A percentile compares a stretch with the other conserved stretches of the same genome.
Evolutionary conservation across 2,888 invertebrate species (phyloP).

Genomic region (Hipparchia semele): DNA sequence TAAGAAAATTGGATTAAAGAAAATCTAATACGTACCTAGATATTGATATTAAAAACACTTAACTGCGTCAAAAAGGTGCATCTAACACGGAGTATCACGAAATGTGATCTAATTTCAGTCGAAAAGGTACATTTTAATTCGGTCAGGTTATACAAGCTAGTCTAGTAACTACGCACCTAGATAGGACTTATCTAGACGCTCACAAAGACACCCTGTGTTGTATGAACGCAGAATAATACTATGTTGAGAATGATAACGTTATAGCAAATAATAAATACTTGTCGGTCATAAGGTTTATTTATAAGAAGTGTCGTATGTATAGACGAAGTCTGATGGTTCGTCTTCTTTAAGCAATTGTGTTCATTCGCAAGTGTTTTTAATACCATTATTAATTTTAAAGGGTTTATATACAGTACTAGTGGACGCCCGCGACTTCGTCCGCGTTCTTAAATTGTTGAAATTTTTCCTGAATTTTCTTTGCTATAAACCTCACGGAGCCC

Average conservation of each 20-base stretch:
- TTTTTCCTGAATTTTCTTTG: too few species aligned
- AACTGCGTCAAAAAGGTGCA: background rate
- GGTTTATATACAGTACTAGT: too few species aligned
- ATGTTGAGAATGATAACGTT: constrained; percentile 58
- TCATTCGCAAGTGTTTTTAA: too few species aligned
- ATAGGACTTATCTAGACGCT: constrained; percentile 60
- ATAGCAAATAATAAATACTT: constrained; percentile 59
- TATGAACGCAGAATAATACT: constrained; percentile 49
- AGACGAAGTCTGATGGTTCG: constrained; percentile 44
- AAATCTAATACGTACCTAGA: background rate
- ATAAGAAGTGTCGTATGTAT: constrained; percentile 68
- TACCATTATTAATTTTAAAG: too few species aligned
- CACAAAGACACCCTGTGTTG: constrained; percentile 65
- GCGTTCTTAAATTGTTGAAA: too few species aligned
- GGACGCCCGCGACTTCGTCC: too few species aligned
- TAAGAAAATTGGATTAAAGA: background rate
- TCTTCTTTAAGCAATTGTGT: too few species aligned
- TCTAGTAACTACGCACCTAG: constrained; percentile 36
- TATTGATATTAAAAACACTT: background rate
- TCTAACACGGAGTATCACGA: constrained; percentile 5
- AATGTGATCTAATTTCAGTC: background rate
- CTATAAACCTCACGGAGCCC: too few species aligned
- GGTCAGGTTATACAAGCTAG: constrained; percentile 36
- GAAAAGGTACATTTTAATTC: constrained; percentile 28
- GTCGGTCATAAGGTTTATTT: constrained; percentile 65